phyloP scores from a whole-genome alignment of 2,888 invertebrate genomes.

The Drosophila stalkeri region DNA sequence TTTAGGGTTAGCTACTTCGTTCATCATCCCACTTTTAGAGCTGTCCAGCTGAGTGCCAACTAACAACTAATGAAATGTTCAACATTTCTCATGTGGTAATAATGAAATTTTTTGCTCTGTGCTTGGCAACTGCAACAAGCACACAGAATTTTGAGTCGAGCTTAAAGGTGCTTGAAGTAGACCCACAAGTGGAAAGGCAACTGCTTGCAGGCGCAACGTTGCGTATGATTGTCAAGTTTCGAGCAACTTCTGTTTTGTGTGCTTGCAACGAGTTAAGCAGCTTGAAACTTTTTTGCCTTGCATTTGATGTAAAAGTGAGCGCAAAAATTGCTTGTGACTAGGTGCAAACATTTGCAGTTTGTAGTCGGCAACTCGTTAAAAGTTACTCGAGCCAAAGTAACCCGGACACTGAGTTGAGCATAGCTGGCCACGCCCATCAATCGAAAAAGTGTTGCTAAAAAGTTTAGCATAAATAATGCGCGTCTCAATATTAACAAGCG shows the following conservation, averaged over 20 bases:
- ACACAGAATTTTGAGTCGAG: constrained; percentile 7
- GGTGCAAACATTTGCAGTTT: constrained; percentile 57
- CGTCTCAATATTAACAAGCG: constrained; percentile 75
- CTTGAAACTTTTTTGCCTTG: constrained; percentile 44
- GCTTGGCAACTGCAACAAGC: too few relatives aligned
- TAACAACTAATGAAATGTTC: constrained; percentile 74
- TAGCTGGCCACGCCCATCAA: constrained; percentile 51
- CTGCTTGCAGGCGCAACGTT: constrained; percentile 40
- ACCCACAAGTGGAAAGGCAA: constrained; percentile 2
- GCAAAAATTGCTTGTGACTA: constrained; percentile 58
- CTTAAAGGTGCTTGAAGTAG: constrained; percentile 28
- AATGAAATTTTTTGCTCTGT: constrained; percentile 69
- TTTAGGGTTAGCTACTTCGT: constrained; percentile 3
- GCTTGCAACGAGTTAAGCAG: constrained; percentile 51
- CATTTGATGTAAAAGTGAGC: constrained; percentile 55
- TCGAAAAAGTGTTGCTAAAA: constrained; percentile 65
- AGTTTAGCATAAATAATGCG: constrained; percentile 76
- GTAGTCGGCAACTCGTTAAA: constrained; percentile 67
- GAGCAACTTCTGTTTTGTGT: constrained; percentile 35
- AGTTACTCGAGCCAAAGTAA: constrained; percentile 53
- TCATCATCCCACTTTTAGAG: background rate
- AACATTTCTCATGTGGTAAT: constrained; percentile 71
- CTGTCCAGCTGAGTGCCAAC: constrained; percentile 33
- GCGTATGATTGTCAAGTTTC: constrained; percentile 56
- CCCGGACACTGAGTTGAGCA: constrained; percentile 16